A percentile compares a stretch with the other conserved stretches of the same genome.
These are phyloP conservation scores for Venturia canescens DNA, from an alignment of 1,140 invertebrate species.

Conservation along the genomic window DNA sequence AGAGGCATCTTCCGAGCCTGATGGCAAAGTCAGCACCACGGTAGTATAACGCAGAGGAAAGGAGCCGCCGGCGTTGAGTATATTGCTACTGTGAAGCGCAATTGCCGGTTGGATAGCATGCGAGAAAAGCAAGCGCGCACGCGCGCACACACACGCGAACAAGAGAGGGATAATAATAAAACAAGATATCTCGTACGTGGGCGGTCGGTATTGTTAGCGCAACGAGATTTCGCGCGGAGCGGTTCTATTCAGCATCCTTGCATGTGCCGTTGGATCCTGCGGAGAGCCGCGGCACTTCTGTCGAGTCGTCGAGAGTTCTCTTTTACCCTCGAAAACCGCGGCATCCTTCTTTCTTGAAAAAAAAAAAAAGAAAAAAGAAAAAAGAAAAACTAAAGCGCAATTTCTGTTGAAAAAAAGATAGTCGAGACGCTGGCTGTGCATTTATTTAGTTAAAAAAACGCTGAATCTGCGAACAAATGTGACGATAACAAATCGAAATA, in stretches of 20 bases:
- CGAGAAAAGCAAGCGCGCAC: slow-evolving; percentile 32
- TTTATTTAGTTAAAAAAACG: too few species aligned
- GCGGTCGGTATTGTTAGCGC: slow-evolving; percentile 63
- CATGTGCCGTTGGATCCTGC: neutral
- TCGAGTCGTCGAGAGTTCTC: slow-evolving; percentile 24
- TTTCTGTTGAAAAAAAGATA: neutral
- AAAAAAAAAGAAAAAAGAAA: slow-evolving; percentile 38
- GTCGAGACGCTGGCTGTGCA: too few species aligned
- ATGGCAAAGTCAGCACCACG: neutral
- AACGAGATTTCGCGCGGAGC: slow-evolving; percentile 54
- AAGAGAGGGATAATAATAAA: slow-evolving; percentile 68
- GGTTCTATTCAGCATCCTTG: slow-evolving; percentile 34
- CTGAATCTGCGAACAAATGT: too few species aligned
- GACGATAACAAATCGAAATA: too few species aligned
- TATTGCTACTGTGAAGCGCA: slow-evolving; percentile 20
- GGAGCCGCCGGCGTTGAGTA: slow-evolving; percentile 10
- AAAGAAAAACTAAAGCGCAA: too few species aligned
- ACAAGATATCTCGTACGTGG: slow-evolving; percentile 70
- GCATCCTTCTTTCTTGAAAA: neutral
- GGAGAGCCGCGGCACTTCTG: slow-evolving; percentile 55
- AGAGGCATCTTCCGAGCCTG: neutral
- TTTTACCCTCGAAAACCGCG: neutral
- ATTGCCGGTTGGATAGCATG: slow-evolving; percentile 23
- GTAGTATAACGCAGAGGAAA: slow-evolving; percentile 39
- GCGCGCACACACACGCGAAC: slow-evolving; percentile 46